Percentiles rank a stretch among this genome's conserved stretches.
Conservation (phyloP, 2,888 invertebrate genomes). For the Gisinianus flammeolus region DNA sequence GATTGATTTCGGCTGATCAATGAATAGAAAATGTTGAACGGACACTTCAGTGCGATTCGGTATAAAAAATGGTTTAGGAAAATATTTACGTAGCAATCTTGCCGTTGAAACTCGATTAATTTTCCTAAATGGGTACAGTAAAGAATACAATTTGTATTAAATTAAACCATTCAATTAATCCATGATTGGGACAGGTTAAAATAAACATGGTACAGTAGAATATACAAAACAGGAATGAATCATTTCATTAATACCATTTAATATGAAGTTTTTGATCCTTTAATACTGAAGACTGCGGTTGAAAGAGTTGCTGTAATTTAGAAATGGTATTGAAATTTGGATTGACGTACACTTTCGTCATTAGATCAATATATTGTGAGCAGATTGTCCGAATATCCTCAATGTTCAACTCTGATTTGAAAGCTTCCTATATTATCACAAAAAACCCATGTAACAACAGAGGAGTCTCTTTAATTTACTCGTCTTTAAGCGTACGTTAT, state of each 20-base stretch:
- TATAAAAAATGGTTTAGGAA: constrained; percentile 74
- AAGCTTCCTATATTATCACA: constrained; percentile 65
- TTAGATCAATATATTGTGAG: constrained; percentile 66
- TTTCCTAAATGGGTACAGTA: too few relatives aligned
- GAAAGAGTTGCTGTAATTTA: constrained; percentile 45
- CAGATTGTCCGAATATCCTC: constrained; percentile 68
- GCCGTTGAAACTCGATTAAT: constrained; percentile 78
- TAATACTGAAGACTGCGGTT: constrained; percentile 45
- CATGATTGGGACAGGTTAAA: too few relatives aligned
- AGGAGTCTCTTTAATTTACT: too few relatives aligned
- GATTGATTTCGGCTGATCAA: constrained; percentile 74
- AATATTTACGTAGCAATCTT: constrained; percentile 73
- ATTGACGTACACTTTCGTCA: constrained; percentile 64
- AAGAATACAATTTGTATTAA: constrained; percentile 12
- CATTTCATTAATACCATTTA: constrained; percentile 61
- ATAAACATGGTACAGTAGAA: too few relatives aligned
- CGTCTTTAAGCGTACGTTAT: too few relatives aligned
- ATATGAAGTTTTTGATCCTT: constrained; percentile 60
- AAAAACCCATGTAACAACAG: neutral
- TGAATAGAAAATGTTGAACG: constrained; percentile 76
- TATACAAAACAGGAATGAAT: too few relatives aligned
- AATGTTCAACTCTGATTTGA: constrained; percentile 66
- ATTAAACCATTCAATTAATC: neutral
- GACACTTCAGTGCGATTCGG: constrained; percentile 62
- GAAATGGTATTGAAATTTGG: constrained; percentile 39